These are phyloP conservation scores for Bombus breviceps DNA, from an alignment of 1,140 invertebrate genomes.

Conservation along the genomic window DNA sequence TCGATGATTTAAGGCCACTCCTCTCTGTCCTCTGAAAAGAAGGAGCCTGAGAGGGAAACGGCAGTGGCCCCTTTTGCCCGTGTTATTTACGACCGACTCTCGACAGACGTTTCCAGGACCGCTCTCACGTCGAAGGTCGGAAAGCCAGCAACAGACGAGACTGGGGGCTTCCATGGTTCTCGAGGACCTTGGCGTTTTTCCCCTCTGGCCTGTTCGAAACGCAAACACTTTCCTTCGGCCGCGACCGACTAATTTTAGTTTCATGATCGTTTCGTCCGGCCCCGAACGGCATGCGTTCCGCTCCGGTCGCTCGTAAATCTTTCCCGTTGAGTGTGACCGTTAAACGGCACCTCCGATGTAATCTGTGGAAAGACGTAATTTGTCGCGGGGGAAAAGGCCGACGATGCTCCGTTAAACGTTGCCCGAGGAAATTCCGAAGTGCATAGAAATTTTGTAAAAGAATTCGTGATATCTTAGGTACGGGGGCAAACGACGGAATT, in stretches of 20 bases:
- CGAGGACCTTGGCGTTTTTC: slow-evolving; percentile 51
- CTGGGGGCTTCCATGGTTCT: background rate
- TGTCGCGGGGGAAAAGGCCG: background rate
- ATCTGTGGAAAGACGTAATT: slow-evolving; percentile 53
- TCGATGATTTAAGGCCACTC: slow-evolving; percentile 68
- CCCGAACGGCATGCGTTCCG: slow-evolving; percentile 12
- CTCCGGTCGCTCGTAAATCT: slow-evolving; percentile 41
- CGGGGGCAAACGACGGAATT: background rate
- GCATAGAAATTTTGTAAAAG: slow-evolving; percentile 38
- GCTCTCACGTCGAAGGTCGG: slow-evolving; percentile 24
- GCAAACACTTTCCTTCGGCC: slow-evolving; percentile 38
- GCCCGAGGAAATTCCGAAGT: slow-evolving; percentile 4
- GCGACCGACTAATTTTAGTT: slow-evolving; percentile 42
- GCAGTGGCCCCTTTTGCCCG: slow-evolving; percentile 38
- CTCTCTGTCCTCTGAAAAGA: slow-evolving; percentile 48
- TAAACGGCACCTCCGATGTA: slow-evolving; percentile 42
- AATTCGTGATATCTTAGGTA: background rate
- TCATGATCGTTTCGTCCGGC: slow-evolving; percentile 42
- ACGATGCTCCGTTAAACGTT: background rate
- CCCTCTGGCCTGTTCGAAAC: slow-evolving; percentile 10
- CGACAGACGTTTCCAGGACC: slow-evolving; percentile 54
- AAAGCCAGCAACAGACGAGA: slow-evolving; percentile 26
- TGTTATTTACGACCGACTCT: slow-evolving; percentile 67
- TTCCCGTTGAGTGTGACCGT: slow-evolving; percentile 33
- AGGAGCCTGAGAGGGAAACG: slow-evolving; percentile 37